Conservation (phyloP, 2,888 invertebrate genomes). For the Dicyrtoma fusca region DNA sequence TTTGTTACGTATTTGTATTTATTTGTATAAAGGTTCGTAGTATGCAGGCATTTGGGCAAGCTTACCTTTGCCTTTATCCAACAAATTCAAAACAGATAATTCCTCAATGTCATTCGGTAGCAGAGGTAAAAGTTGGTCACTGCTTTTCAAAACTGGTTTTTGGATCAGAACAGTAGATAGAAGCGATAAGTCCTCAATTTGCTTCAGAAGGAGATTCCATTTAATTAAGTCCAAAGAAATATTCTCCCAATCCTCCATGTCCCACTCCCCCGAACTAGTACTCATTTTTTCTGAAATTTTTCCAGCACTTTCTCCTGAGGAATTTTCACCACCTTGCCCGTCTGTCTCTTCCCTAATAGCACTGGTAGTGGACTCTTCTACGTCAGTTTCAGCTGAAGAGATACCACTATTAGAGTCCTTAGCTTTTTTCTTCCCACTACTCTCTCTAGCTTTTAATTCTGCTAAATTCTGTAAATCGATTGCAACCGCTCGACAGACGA, state of each 20-base stretch:
- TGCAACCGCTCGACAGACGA: conserved; percentile 78
- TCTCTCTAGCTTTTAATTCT: conserved; percentile 40
- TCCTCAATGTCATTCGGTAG: conserved; percentile 40
- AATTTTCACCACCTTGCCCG: too few relatives aligned
- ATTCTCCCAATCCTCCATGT: conserved; percentile 73
- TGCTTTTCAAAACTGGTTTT: conserved; percentile 38
- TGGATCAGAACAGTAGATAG: conserved; percentile 69
- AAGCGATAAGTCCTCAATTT: conserved; percentile 84
- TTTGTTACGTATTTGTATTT: too few relatives aligned
- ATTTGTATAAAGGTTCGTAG: too few relatives aligned
- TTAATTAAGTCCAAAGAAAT: conserved; percentile 82
- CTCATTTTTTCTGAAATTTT: conserved; percentile 52
- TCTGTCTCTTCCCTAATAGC: neutral
- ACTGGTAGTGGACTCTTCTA: neutral
- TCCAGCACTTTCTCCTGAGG: too few relatives aligned
- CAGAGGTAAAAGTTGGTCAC: conserved; percentile 42
- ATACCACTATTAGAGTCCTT: neutral
- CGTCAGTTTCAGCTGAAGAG: neutral
- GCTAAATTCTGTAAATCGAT: conserved; percentile 61
- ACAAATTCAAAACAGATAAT: conserved; percentile 59
- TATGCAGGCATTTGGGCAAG: too few relatives aligned
- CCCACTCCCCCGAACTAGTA: conserved; percentile 18
- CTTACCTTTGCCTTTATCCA: conserved; percentile 61
- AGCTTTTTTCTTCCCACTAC: conserved; percentile 12
- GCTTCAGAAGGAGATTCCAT: conserved; percentile 84